Conservation (phyloP, 30 jellyfish, hydroid and myxozoan species). For the Aurelia aurita complex sp. Pacific region DNA sequence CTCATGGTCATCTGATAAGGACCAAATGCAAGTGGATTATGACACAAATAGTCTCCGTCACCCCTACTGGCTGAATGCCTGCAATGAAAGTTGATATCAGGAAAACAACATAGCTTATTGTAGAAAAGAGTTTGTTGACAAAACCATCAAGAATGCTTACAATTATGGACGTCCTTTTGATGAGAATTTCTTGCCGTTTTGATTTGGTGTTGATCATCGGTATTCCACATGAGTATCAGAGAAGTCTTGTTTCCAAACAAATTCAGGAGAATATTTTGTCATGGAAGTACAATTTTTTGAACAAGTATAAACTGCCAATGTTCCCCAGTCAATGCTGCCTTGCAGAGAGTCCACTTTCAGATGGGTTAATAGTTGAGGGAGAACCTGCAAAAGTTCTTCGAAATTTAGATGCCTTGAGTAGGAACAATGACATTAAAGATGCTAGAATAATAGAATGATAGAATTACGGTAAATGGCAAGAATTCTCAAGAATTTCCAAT, state of each 20-base stretch:
- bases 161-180: neutral
- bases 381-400: constrained; percentile 32
- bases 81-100: no score
- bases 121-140: no score
- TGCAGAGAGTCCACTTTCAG: constrained; percentile 69
- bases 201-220: neutral
- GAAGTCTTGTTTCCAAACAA: constrained; percentile 95
- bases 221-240: constrained; percentile 34
- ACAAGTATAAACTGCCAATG: constrained; percentile 86
- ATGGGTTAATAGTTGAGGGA: constrained; percentile 86
- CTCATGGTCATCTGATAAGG: no score
- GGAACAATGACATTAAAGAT: no score
- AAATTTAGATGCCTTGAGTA: no score
- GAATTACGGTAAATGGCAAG: no score
- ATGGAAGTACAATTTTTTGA: constrained; percentile 59
- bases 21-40: no score
- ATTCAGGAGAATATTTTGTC: constrained; percentile 58
- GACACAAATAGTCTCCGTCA: no score
- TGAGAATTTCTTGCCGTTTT: neutral
- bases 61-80: no score
- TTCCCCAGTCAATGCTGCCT: constrained; percentile 93
- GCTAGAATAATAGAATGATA: no score
- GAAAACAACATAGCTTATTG: no score
- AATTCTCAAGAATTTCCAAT: no score
- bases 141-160: neutral